Conservation (phyloP, 2,888 invertebrate species). For the Siphonodentalium dalli region DNA sequence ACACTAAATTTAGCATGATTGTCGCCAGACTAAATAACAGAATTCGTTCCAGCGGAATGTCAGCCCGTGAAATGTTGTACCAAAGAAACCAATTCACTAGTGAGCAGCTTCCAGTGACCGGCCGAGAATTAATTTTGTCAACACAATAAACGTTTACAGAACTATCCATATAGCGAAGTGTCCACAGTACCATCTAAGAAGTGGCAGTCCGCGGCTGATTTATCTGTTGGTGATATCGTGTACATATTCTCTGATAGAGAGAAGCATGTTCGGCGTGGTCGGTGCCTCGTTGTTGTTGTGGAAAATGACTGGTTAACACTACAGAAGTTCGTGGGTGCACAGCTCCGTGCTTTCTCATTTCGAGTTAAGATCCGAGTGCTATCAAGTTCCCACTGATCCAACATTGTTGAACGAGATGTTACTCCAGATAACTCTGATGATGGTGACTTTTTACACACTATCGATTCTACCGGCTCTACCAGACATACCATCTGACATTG, state of each 20-base stretch:
- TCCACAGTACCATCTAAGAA: conserved; percentile 18
- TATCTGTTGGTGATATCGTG: conserved; percentile 29
- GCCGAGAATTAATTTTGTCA: conserved; percentile 20
- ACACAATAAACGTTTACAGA: too few relatives aligned
- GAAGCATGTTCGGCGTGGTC: conserved; percentile 20
- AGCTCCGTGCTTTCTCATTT: conserved; percentile 24
- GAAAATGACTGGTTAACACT: conserved; percentile 28
- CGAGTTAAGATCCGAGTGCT: conserved; percentile 29
- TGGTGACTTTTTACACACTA: too few relatives aligned
- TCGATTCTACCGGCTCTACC: too few relatives aligned
- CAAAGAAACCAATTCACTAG: conserved; percentile 34
- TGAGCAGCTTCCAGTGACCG: conserved; percentile 26
- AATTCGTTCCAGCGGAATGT: conserved; percentile 28
- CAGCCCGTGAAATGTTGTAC: conserved; percentile 31
- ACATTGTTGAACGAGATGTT: too few relatives aligned
- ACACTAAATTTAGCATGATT: too few relatives aligned
- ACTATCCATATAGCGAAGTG: conserved; percentile 29
- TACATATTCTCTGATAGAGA: conserved; percentile 22
- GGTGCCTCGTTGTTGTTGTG: conserved; percentile 25
- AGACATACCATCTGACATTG: too few relatives aligned
- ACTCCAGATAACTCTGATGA: too few relatives aligned
- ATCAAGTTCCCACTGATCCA: conserved; percentile 13
- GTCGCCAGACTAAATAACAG: conserved; percentile 27
- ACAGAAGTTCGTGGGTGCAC: conserved; percentile 28
- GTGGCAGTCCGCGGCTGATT: not conserved